phyloP scores from a whole-genome alignment of 2,888 invertebrate genomes.

The Celastrina argiolus region DNA sequence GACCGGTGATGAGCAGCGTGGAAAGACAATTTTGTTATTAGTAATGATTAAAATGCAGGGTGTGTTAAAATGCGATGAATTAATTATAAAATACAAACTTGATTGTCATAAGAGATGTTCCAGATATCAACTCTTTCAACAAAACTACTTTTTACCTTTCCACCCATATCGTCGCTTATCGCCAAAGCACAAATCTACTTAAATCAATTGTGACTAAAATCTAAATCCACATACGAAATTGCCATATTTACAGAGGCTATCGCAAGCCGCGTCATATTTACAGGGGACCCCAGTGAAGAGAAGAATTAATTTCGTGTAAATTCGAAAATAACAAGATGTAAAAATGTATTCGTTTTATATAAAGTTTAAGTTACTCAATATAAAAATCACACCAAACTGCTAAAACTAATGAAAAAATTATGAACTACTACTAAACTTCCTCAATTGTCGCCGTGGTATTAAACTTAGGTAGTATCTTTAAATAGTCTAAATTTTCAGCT shows the following conservation, averaged over 20 bases:
- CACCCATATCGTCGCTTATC: slow-evolving; percentile 1
- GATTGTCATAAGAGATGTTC: slow-evolving; percentile 71
- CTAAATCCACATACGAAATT: slow-evolving; percentile 24
- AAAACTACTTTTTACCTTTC: slow-evolving; percentile 19
- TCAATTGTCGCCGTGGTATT: background rate
- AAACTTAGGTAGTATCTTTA: background rate
- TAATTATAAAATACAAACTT: slow-evolving; percentile 29
- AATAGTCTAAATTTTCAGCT: background rate
- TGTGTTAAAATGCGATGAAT: slow-evolving; percentile 34
- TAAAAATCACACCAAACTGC: background rate
- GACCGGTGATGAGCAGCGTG: slow-evolving; percentile 71
- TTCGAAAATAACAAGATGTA: slow-evolving; percentile 13
- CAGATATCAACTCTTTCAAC: slow-evolving; percentile 38
- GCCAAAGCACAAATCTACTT: slow-evolving; percentile 16
- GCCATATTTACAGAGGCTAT: slow-evolving; percentile 39
- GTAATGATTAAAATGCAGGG: slow-evolving; percentile 35
- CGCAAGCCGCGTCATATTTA: slow-evolving; percentile 45
- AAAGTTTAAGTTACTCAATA: background rate
- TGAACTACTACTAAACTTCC: background rate
- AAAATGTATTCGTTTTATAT: slow-evolving; percentile 16
- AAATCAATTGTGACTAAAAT: background rate
- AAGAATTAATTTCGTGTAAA: slow-evolving; percentile 25
- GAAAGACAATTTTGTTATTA: slow-evolving; percentile 36
- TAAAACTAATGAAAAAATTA: background rate
- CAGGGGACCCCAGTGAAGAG: slow-evolving; percentile 54